Evolutionary conservation across 2,888 invertebrate genomes (phyloP).

Genomic region (Drosophila rubida): DNA sequence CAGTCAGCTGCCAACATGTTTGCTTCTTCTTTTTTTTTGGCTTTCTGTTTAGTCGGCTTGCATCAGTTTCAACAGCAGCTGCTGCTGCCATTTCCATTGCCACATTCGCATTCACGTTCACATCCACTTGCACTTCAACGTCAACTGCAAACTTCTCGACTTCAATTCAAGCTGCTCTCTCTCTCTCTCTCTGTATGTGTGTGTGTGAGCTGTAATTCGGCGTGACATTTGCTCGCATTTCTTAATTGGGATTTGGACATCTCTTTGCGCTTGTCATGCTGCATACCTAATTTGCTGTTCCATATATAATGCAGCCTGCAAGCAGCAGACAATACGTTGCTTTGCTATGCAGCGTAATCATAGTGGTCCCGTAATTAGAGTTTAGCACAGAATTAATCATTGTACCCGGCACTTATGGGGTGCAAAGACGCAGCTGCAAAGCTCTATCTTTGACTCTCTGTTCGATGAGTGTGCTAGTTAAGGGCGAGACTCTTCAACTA

Average conservation of each 20-base stretch:
- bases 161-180: conserved; percentile 13
- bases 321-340: neutral
- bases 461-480: too few relatives aligned
- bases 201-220: conserved; percentile 5
- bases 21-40: neutral
- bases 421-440: too few relatives aligned
- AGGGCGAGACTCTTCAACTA: too few relatives aligned
- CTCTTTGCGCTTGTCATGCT: conserved; percentile 1
- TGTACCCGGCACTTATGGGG: too few relatives aligned
- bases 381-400: neutral
- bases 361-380: neutral
- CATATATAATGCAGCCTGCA: neutral
- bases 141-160: conserved; percentile 13
- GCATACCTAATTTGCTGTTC: conserved; percentile 10
- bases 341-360: neutral
- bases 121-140: conserved; percentile 8
- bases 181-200: too few relatives aligned
- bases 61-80: conserved; percentile 12
- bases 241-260: conserved; percentile 15
- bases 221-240: conserved; percentile 21
- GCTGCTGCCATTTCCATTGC: neutral
- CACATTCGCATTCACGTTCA: neutral
- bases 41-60: conserved; percentile 9
- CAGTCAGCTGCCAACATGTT: neutral
- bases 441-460: too few relatives aligned